A percentile compares a stretch with the other conserved stretches of the same genome.
Conservation (phyloP, 2,113 vertebrate species). For the Cyprinodon tularosa region DNA sequence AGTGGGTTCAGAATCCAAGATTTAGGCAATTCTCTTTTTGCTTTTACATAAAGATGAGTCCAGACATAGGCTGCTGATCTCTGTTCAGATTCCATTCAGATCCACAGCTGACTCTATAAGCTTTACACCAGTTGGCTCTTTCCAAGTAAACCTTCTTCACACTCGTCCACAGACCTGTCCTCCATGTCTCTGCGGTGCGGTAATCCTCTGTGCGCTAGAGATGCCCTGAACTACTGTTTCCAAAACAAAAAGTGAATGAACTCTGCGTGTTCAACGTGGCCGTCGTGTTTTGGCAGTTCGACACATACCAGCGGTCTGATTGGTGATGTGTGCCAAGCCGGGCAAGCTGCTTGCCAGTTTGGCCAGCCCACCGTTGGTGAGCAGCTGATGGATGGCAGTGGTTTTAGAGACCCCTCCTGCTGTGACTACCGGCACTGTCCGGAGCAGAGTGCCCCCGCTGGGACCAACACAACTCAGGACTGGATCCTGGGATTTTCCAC, state of each 20-base stretch:
- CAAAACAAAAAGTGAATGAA: conserved; percentile 56
- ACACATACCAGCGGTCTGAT: conserved; percentile 88
- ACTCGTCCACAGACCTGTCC: conserved; percentile 33
- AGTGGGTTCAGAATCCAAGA: conserved; percentile 34
- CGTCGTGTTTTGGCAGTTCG: conserved; percentile 71
- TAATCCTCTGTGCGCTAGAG: conserved; percentile 31
- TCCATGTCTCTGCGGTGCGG: conserved; percentile 20
- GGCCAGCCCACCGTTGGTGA: conserved; percentile 91
- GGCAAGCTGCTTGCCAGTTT: conserved; percentile 93
- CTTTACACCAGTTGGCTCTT: conserved; percentile 14
- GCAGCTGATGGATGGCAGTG: conserved; percentile 94
- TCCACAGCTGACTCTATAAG: conserved; percentile 23
- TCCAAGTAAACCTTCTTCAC: conserved; percentile 31
- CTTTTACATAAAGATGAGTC: conserved; percentile 34
- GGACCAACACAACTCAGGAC: conserved; percentile 81
- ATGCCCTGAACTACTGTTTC: conserved; percentile 50
- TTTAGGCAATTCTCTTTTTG: conserved; percentile 19
- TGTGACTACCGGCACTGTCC: conserved; percentile 89
- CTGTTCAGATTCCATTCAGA: conserved; percentile 15
- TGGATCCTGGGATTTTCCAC: conserved; percentile 82
- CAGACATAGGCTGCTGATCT: conserved; percentile 27
- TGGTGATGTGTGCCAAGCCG: conserved; percentile 92
- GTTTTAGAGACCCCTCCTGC: conserved; percentile 85
- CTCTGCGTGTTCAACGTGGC: conserved; percentile 72
- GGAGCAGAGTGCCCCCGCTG: conserved; percentile 83